Conservation (phyloP, 2,113 vertebrate genomes). For the Stomatorhinus ivindoensis region DNA sequence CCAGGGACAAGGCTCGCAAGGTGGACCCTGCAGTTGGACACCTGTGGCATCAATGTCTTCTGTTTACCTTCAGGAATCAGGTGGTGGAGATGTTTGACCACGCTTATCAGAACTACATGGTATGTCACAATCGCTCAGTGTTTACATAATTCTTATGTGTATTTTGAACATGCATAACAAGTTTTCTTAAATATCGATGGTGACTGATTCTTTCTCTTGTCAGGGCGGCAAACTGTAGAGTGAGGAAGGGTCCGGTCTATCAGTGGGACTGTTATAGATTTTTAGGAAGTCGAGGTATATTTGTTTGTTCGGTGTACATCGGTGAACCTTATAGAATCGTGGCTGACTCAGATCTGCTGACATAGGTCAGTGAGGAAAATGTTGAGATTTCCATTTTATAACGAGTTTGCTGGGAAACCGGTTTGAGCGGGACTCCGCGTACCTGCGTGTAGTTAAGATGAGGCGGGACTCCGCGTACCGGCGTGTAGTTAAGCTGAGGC, state of each 20-base stretch:
- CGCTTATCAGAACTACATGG: constrained; percentile 97
- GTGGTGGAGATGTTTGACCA: constrained; percentile 99
- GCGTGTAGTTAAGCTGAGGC: too few species aligned
- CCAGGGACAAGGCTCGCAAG: background rate
- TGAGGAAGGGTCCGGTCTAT: background rate
- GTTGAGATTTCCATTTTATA: background rate
- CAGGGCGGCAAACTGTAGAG: background rate
- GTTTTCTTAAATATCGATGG: background rate
- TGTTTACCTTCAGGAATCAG: constrained; percentile 70
- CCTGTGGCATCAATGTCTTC: background rate
- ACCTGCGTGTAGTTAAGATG: background rate
- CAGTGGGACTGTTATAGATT: background rate
- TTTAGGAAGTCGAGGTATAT: background rate
- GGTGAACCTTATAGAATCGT: background rate
- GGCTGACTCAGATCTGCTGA: background rate
- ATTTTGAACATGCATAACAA: background rate
- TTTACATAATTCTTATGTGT: background rate
- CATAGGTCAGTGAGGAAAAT: background rate
- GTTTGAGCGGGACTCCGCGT: background rate
- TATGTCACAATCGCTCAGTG: constrained; percentile 50
- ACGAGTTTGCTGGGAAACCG: background rate
- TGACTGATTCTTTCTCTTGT: background rate
- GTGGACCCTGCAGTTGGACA: background rate
- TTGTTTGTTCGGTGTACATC: background rate
- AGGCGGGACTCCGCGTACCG: too few species aligned